These are phyloP conservation scores for Mohoua ochrocephala DNA, from an alignment of 2,113 vertebrate genomes.

Conservation along the genomic window DNA sequence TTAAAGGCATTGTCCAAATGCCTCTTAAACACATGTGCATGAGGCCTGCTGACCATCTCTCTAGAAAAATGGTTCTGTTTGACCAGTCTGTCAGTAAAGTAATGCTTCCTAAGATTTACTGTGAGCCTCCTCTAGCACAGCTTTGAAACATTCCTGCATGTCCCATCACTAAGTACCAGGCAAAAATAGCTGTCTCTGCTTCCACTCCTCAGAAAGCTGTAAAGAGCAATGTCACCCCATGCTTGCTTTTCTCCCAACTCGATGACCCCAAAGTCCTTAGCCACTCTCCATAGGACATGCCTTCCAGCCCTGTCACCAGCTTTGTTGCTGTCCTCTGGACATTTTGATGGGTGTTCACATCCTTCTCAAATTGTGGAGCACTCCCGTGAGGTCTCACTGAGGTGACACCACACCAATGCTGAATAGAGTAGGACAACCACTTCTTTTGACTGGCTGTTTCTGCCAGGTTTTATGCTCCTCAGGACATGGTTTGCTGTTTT, in stretches of 20 bases:
- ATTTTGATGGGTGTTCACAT: not conserved
- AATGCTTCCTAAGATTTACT: not conserved
- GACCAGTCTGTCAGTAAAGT: not conserved
- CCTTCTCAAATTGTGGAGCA: not conserved
- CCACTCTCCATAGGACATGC: not conserved
- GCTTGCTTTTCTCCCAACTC: not conserved
- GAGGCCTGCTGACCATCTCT: not conserved
- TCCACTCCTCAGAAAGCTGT: not conserved
- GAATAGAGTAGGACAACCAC: not conserved
- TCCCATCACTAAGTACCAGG: not conserved
- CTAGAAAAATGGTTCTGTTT: not conserved
- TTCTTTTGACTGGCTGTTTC: not conserved
- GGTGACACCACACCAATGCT: not conserved
- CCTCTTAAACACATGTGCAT: not conserved
- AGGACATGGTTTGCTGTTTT: not conserved
- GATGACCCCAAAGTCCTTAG: not conserved
- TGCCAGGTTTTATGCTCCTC: not conserved
- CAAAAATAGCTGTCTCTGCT: not conserved
- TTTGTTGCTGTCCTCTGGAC: not conserved
- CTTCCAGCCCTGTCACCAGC: not conserved
- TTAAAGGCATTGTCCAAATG: not conserved
- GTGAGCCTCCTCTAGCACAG: not conserved
- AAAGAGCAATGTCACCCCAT: not conserved
- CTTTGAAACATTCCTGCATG: not conserved
- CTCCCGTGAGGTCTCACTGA: not conserved